phyloP scores from a whole-genome alignment of 2,888 invertebrate species.

The Heliothis peltigera region DNA sequence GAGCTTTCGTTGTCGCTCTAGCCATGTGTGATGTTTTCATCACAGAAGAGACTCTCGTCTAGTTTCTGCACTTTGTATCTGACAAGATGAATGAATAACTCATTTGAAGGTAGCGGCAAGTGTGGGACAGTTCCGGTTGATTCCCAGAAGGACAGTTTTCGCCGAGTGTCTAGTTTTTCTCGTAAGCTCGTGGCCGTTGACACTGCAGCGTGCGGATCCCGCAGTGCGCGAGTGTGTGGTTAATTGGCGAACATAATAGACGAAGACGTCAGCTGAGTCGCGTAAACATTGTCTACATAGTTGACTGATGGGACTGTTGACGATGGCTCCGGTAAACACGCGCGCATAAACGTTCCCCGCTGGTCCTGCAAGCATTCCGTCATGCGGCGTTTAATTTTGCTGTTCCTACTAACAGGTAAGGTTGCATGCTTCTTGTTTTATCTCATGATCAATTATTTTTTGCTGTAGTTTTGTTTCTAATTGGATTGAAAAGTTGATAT shows the following conservation, averaged over 20 bases:
- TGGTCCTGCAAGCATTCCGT: slow-evolving; percentile 70
- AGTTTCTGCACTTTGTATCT: slow-evolving; percentile 68
- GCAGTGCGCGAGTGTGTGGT: slow-evolving; percentile 89
- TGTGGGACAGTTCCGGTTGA: slow-evolving; percentile 63
- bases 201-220: slow-evolving; percentile 89
- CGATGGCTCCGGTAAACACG: slow-evolving; percentile 77
- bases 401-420: slow-evolving; percentile 85
- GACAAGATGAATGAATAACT: slow-evolving; percentile 79
- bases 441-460: background rate
- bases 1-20: slow-evolving; percentile 76
- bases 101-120: slow-evolving; percentile 59
- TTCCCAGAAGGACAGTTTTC: slow-evolving; percentile 78
- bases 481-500: slow-evolving; percentile 1
- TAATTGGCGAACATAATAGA: slow-evolving; percentile 84
- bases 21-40: slow-evolving; percentile 89
- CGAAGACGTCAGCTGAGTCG: slow-evolving; percentile 86
- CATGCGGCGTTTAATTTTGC: slow-evolving; percentile 83
- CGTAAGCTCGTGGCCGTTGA: slow-evolving; percentile 87
- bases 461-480: slow-evolving; percentile 5
- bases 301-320: slow-evolving; percentile 75
- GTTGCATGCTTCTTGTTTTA: slow-evolving; percentile 41
- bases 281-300: slow-evolving; percentile 82
- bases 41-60: slow-evolving; percentile 80
- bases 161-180: slow-evolving; percentile 85
- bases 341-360: slow-evolving; percentile 71